Conservation (phyloP, 2,113 vertebrate species). For the Mormyrus iriodes region DNA sequence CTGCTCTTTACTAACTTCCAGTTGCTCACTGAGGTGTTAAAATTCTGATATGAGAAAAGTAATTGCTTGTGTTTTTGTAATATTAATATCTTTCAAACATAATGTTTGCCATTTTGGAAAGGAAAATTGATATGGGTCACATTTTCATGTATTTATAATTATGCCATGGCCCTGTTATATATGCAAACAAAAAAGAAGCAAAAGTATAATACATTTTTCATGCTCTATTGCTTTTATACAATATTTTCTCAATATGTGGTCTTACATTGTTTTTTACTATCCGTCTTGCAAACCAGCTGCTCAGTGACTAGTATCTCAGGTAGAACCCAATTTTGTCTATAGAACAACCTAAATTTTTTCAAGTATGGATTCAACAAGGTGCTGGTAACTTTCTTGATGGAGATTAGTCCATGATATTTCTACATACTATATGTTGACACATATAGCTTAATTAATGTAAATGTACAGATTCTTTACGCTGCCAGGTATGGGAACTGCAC, state of each 20-base stretch:
- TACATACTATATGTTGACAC: neutral
- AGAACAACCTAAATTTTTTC: no score
- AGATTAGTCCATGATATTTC: neutral
- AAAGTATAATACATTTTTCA: neutral
- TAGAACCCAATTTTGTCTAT: no score
- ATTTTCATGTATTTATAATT: constrained; percentile 2
- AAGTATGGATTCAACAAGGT: no score
- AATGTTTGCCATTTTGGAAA: neutral
- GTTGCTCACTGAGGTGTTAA: neutral
- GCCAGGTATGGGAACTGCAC: neutral
- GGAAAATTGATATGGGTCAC: neutral
- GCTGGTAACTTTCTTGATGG: neutral
- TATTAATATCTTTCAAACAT: neutral
- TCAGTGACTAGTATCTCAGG: no score
- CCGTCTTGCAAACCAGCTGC: neutral
- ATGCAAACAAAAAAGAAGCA: neutral
- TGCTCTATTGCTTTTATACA: neutral
- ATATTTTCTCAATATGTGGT: neutral
- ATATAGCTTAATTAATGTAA: neutral
- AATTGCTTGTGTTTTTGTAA: neutral
- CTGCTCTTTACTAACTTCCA: neutral
- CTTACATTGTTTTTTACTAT: neutral
- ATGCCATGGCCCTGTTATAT: neutral
- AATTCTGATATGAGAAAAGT: constrained; percentile 8
- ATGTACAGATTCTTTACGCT: neutral